A percentile compares a stretch with the other conserved stretches of the same genome.
Evolutionary conservation across 2,797 vertebrate species (phyloP).

Genomic region (Spatula clypeata): DNA sequence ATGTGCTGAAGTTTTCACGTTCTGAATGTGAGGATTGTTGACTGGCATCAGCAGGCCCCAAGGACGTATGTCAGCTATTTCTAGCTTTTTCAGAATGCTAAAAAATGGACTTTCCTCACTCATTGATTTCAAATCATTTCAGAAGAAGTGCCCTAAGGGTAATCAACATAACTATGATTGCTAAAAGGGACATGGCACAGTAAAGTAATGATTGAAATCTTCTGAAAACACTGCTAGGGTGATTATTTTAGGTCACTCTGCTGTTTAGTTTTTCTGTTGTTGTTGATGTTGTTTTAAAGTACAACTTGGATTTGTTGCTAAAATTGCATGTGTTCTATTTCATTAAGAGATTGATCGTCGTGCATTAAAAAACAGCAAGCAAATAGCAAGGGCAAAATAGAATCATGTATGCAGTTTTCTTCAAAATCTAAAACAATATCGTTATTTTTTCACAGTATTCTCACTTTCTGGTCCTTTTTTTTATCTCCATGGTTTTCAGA

Average conservation of each 20-base stretch:
- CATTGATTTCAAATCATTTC: conserved; percentile 49
- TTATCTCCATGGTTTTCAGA: conserved; percentile 83
- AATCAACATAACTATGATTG: not conserved
- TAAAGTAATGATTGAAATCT: conserved; percentile 41
- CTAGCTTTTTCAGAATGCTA: conserved; percentile 58
- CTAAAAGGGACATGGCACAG: conserved; percentile 6
- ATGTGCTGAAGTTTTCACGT: conserved; percentile 57
- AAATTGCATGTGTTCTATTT: conserved; percentile 54
- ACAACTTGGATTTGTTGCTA: conserved; percentile 64
- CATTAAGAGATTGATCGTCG: conserved; percentile 12
- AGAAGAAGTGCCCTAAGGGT: conserved; percentile 19
- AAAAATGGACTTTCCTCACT: conserved; percentile 61
- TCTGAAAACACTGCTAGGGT: conserved; percentile 20
- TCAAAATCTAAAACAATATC: not conserved
- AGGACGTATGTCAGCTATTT: conserved; percentile 25
- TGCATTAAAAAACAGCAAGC: conserved; percentile 28
- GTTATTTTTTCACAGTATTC: not conserved
- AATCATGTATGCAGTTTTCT: conserved; percentile 28
- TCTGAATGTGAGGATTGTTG: conserved; percentile 37
- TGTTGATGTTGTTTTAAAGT: not conserved
- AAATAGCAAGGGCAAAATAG: conserved; percentile 53
- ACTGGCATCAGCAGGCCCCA: conserved; percentile 35
- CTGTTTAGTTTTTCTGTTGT: conserved; percentile 34
- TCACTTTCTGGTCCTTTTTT: conserved; percentile 12
- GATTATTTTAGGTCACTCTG: conserved; percentile 10